Conservation (phyloP, 2,888 invertebrate species). For the Ectropis crepuscularia region DNA sequence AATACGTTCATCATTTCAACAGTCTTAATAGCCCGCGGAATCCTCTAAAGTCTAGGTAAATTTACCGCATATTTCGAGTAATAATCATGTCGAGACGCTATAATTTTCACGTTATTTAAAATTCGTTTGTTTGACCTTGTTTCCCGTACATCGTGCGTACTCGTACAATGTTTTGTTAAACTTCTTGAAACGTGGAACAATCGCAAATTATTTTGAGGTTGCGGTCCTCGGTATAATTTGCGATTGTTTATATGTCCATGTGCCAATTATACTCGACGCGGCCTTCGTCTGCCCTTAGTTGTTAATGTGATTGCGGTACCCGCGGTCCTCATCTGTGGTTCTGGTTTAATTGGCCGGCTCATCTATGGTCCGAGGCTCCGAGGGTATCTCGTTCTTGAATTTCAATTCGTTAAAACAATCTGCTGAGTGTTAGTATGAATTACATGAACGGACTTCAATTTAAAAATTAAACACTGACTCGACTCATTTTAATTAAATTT, state of each 20-base stretch:
- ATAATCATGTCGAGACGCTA: constrained; percentile 38
- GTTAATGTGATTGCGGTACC: constrained; percentile 45
- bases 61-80: constrained; percentile 34
- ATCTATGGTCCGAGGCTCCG: no score
- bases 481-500: no score
- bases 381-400: no score
- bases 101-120: constrained; percentile 55
- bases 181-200: constrained; percentile 63
- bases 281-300: constrained; percentile 60
- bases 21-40: constrained; percentile 11
- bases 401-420: no score
- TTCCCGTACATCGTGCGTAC: constrained; percentile 47
- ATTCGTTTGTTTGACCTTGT: constrained; percentile 62
- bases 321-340: constrained; percentile 47
- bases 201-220: constrained; percentile 66
- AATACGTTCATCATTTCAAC: not conserved
- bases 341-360: no score
- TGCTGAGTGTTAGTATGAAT: no score
- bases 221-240: constrained; percentile 42
- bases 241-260: constrained; percentile 60
- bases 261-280: constrained; percentile 60
- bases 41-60: constrained; percentile 25
- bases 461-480: no score
- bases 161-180: constrained; percentile 63
- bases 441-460: no score